These are phyloP conservation scores for Lasius fuliginosus DNA, from an alignment of 2,888 invertebrate genomes.

Conservation along the genomic window DNA sequence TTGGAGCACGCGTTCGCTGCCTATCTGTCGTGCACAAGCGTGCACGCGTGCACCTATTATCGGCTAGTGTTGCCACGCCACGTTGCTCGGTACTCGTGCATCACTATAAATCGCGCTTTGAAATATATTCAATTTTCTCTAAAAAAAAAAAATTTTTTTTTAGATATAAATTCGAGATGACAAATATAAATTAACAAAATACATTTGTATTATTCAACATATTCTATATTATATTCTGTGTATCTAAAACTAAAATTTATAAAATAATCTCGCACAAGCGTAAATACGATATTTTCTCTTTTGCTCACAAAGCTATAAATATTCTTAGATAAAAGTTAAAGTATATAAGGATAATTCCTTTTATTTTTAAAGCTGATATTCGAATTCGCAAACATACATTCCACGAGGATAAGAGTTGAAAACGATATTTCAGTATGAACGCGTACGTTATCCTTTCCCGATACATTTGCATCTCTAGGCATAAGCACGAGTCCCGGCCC, in stretches of 20 bases:
- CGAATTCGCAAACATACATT: neutral
- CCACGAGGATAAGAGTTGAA: neutral
- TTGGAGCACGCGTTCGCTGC: conserved; percentile 55
- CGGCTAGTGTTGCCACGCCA: conserved; percentile 20
- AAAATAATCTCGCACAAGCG: neutral
- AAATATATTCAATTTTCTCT: neutral
- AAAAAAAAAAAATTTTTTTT: neutral
- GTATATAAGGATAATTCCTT: neutral
- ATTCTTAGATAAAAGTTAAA: neutral
- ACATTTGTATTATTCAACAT: neutral
- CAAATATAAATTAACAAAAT: neutral
- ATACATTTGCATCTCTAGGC: conserved; percentile 42
- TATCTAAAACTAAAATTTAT: neutral
- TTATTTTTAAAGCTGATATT: neutral
- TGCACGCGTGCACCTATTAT: conserved; percentile 38
- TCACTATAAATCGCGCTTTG: neutral
- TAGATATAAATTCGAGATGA: neutral
- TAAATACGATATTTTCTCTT: neutral
- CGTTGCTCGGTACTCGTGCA: neutral
- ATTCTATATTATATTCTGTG: neutral
- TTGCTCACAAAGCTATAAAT: neutral
- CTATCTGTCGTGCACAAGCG: conserved; percentile 31
- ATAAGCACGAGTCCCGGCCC: conserved; percentile 54
- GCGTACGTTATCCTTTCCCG: conserved; percentile 18
- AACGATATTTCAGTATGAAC: neutral